Conservation (phyloP, 2,113 vertebrate genomes). For the Chelonoidis abingdonii region DNA sequence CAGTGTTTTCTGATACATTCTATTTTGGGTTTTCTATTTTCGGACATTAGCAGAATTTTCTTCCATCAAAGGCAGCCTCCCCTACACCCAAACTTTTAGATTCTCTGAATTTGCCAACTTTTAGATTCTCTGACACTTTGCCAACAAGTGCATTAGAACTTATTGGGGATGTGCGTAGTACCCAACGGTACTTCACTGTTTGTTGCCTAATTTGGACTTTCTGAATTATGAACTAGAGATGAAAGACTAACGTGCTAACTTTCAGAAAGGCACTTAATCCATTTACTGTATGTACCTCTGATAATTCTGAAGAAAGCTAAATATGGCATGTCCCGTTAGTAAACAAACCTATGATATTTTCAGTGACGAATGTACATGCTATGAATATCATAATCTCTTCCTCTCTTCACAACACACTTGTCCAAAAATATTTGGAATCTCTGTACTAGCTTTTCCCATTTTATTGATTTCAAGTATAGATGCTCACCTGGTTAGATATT, state of each 20-base stretch:
- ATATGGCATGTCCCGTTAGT: accelerated
- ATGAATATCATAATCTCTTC: neutral
- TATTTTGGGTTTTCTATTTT: neutral
- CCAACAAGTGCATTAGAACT: conserved; percentile 39
- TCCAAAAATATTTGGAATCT: neutral
- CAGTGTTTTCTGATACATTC: neutral
- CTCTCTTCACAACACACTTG: neutral
- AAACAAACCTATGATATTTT: neutral
- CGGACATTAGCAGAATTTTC: neutral
- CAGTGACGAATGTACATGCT: neutral
- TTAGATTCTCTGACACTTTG: conserved; percentile 31
- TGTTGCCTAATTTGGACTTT: neutral
- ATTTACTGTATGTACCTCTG: neutral
- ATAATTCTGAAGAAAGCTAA: neutral
- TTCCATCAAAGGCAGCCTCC: neutral
- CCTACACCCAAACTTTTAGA: neutral
- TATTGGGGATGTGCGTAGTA: neutral
- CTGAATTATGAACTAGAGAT: neutral
- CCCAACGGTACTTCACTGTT: neutral
- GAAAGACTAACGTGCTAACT: neutral
- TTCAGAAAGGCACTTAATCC: neutral
- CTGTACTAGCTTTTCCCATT: neutral
- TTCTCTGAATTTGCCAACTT: conserved; percentile 3
- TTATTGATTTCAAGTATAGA: neutral
- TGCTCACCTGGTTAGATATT: neutral